Base-by-base conservation (phyloP, 2,888 invertebrate species). In the Hirtodrosophila duncani region DNA sequence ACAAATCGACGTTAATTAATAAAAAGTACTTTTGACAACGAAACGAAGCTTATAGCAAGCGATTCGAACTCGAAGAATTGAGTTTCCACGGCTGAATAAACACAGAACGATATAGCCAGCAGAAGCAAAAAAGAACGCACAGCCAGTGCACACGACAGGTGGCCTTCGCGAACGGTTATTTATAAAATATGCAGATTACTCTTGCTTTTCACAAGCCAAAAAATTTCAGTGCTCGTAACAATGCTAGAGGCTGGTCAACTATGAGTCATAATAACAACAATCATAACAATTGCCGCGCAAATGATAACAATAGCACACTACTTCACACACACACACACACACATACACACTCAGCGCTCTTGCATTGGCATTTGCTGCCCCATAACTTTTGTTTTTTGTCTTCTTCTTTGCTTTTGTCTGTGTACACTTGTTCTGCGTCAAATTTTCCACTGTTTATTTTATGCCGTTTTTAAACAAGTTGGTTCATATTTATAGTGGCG, bases 81-180 rank as follows among this genome's bases (percentile, higher is more conserved):
- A 20, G 13, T 41, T 53, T 57, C 62, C 31, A 67, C 79, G 64
- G 62, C 23, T 62, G 52, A 75, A 44, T 58, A 48, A 60, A 18
- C 62, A 55, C 23, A 33, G 21, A n/a, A 9, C 33, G 17, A 57
- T 34, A 52, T 36, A 20, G 44, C 61, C 55, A 33, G 16, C 48
- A 57, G 51, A 48, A 44, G 56, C 10, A 4, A 4, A 3, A 6
- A 4, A 3, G 5, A 29, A 6, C 13, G 3, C 39, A 29, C 42
- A 49, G 49, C 21, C 48, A 36, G 38, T 39, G 51, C 61, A 60
- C 38, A 57, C 48, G 67, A 70, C 79, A 79, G 72, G 71, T 72
- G 72, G 67, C 75, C 72, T 77, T 72, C 52, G 20, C 46, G 34
- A n/a, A n/a, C n/a, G n/a, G n/a, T n/a, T n/a, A n/a, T n/a, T n/a